Evolutionary conservation across 1,140 invertebrate species (phyloP).

Genomic region (Trachelipus rathkii): DNA sequence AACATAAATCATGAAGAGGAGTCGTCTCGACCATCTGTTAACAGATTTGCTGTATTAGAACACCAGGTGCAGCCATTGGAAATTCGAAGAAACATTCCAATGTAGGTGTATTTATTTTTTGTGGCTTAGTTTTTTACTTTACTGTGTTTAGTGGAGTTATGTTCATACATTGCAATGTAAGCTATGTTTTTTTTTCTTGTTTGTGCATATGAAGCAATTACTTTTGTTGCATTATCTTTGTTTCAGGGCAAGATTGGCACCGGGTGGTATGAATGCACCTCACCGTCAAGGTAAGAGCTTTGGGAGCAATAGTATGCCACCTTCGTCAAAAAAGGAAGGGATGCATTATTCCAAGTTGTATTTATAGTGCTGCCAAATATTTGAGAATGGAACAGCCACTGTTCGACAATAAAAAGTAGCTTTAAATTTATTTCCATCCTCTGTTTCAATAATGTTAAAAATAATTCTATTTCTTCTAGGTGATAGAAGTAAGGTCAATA

Average conservation of each 20-base stretch:
- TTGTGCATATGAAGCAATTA: too few relatives aligned
- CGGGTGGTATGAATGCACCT: slow-evolving; percentile 21
- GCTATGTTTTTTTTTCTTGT: too few relatives aligned
- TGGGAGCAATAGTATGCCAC: slow-evolving; percentile 39
- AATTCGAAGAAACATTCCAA: not conserved
- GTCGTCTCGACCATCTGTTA: slow-evolving; percentile 24
- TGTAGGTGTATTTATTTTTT: not conserved
- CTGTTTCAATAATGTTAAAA: too few relatives aligned
- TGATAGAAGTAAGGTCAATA: slow-evolving; percentile 40
- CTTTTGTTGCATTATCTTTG: not conserved
- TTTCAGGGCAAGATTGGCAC: slow-evolving; percentile 20
- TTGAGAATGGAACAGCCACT: too few relatives aligned
- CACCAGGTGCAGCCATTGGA: not conserved
- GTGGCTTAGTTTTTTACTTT: not conserved
- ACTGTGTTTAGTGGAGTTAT: not conserved
- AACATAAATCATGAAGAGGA: slow-evolving; percentile 34
- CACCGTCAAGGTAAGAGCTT: slow-evolving; percentile 24
- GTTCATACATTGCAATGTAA: too few relatives aligned
- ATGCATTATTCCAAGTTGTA: not conserved
- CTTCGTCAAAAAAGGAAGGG: slow-evolving; percentile 32
- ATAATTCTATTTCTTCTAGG: not conserved
- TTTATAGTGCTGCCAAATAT: too few relatives aligned
- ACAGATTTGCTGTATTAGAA: slow-evolving; percentile 31
- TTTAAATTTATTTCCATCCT: too few relatives aligned
- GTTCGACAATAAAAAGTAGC: too few relatives aligned